phyloP scores from a whole-genome alignment of 2,797 vertebrate genomes.

The Acanthiza pusilla region DNA sequence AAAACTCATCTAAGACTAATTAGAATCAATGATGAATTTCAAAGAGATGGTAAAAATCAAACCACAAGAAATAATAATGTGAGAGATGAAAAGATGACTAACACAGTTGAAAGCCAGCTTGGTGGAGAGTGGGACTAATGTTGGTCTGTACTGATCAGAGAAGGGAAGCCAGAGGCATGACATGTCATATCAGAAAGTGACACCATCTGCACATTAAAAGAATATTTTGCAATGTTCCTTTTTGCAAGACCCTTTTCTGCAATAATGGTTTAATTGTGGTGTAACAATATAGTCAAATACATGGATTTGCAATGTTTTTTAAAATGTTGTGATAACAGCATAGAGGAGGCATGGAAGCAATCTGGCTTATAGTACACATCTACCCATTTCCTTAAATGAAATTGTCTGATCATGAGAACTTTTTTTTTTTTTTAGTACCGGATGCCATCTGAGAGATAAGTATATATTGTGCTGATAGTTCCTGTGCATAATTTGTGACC shows the following conservation, averaged over 20 bases:
- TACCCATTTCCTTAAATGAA: background rate
- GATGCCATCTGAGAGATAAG: background rate
- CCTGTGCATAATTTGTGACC: background rate
- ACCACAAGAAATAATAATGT: background rate
- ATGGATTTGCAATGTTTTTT: background rate
- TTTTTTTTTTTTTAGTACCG: background rate
- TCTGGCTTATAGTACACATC: background rate
- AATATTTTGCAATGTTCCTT: background rate
- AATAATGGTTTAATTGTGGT: background rate
- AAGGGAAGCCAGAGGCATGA: background rate
- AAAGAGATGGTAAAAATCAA: background rate
- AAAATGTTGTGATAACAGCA: background rate
- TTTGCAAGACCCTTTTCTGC: background rate
- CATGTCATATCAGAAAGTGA: background rate
- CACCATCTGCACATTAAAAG: background rate
- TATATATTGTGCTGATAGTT: background rate
- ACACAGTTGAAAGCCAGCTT: background rate
- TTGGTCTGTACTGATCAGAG: background rate
- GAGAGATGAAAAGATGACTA: background rate
- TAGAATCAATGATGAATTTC: background rate
- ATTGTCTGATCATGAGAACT: background rate
- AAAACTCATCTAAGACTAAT: background rate
- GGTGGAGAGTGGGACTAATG: background rate
- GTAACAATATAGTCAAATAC: background rate
- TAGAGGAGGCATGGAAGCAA: background rate